Evolutionary conservation across 2,113 vertebrate species (phyloP).

Genomic region (Ptilorrhoa leucosticta): DNA sequence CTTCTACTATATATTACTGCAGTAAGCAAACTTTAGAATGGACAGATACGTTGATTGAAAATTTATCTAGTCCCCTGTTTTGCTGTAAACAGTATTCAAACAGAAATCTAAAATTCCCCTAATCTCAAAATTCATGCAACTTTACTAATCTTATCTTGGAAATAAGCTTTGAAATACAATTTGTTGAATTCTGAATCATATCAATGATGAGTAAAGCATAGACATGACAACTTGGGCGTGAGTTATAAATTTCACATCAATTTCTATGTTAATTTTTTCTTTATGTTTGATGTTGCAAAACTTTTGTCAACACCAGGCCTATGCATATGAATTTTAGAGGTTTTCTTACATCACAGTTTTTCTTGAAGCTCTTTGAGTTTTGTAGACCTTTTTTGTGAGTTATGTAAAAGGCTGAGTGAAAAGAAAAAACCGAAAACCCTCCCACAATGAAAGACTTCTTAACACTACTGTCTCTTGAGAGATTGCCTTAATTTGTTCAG

Average conservation of each 20-base stretch:
- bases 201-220: neutral
- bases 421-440: rapidly evolving
- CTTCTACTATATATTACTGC: neutral
- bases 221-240: neutral
- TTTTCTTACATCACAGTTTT: neutral
- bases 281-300: neutral
- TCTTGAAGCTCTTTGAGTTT: neutral
- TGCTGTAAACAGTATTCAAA: neutral
- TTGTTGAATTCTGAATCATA: neutral
- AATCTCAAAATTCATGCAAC: neutral
- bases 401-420: neutral
- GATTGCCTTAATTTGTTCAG: neutral
- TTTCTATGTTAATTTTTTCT: neutral
- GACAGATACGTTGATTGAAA: neutral
- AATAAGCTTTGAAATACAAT: neutral
- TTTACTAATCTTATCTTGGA: neutral
- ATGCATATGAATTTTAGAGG: neutral
- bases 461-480: neutral
- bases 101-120: neutral
- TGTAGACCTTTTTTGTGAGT: neutral
- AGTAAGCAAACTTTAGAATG: neutral
- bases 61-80: neutral
- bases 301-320: neutral
- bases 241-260: neutral
- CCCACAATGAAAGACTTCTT: neutral